Percentiles rank a stretch among this genome's conserved stretches.
These are phyloP conservation scores for Pelosia muscerda DNA, from an alignment of 2,888 invertebrate genomes.

Conservation along the genomic window DNA sequence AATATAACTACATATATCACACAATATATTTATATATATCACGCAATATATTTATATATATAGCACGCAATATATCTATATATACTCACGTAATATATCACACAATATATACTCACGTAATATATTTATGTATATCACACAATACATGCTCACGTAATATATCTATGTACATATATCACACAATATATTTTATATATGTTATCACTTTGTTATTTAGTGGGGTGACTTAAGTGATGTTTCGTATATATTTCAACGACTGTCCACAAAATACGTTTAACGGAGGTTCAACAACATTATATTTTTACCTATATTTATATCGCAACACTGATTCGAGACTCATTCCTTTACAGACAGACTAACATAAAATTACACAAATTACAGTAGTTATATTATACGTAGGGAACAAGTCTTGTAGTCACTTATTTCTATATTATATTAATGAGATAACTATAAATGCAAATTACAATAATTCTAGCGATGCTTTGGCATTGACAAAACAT, in stretches of 20 bases:
- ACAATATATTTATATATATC: too few species aligned
- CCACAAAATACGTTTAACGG: constrained; percentile 51
- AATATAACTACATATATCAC: too few species aligned
- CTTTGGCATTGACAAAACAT: constrained; percentile 87
- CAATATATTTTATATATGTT: too few species aligned
- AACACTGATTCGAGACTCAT: constrained; percentile 78
- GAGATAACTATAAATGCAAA: constrained; percentile 87
- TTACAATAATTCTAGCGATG: constrained; percentile 85
- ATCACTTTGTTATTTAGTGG: not conserved
- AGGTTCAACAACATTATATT: constrained; percentile 52
- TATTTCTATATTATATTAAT: constrained; percentile 81
- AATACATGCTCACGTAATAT: too few species aligned
- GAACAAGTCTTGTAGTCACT: constrained; percentile 85
- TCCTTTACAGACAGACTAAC: constrained; percentile 71
- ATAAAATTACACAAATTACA: constrained; percentile 71
- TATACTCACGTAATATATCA: too few species aligned
- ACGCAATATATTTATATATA: too few species aligned
- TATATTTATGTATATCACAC: too few species aligned
- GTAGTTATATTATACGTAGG: constrained; percentile 71
- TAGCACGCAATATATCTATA: too few species aligned
- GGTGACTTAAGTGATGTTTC: not conserved
- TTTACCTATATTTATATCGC: constrained; percentile 52
- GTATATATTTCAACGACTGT: constrained; percentile 37
- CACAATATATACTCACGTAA: too few species aligned
- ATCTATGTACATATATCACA: too few species aligned